Evolutionary conservation across 1,140 invertebrate species (phyloP).

Genomic region (Drosophila sproati): DNA sequence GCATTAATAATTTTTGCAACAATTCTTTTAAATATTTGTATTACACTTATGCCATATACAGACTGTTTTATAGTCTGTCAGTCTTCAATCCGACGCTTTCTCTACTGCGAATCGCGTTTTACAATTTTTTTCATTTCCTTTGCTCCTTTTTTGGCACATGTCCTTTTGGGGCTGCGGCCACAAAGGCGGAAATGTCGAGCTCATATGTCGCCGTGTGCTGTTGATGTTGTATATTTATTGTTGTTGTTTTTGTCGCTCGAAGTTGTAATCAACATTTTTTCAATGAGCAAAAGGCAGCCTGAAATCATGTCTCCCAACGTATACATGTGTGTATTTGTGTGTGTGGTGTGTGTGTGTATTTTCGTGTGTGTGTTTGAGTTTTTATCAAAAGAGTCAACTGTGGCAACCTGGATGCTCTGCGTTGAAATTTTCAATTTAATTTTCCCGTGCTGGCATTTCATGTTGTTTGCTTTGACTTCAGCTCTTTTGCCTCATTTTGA

Average conservation of each 20-base stretch:
- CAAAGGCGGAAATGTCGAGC: slow-evolving; percentile 76
- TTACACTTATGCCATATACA: too few species aligned
- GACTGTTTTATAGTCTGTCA: neutral
- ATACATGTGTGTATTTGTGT: slow-evolving; percentile 37
- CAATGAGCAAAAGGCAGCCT: slow-evolving; percentile 50
- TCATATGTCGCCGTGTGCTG: slow-evolving; percentile 72
- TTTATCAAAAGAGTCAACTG: slow-evolving; percentile 82
- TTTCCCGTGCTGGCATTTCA: slow-evolving; percentile 70
- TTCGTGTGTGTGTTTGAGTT: slow-evolving; percentile 52
- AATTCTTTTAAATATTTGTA: neutral
- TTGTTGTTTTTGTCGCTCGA: slow-evolving; percentile 38
- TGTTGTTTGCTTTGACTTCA: slow-evolving; percentile 77
- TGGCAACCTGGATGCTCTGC: slow-evolving; percentile 70
- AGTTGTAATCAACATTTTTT: slow-evolving; percentile 77
- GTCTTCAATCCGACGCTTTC: neutral
- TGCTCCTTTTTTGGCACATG: slow-evolving; percentile 70
- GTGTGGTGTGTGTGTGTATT: slow-evolving; percentile 26
- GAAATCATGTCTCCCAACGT: slow-evolving; percentile 16
- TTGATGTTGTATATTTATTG: slow-evolving; percentile 35
- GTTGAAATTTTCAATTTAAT: slow-evolving; percentile 83
- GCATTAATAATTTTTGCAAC: neutral
- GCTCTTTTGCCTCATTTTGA: slow-evolving; percentile 33
- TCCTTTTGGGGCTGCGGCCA: slow-evolving; percentile 69
- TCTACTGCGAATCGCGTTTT: slow-evolving; percentile 11
- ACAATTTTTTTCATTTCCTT: slow-evolving; percentile 52